Base-by-base conservation (phyloP, 1,140 invertebrate species). In the Microplitis demolitor region DNA sequence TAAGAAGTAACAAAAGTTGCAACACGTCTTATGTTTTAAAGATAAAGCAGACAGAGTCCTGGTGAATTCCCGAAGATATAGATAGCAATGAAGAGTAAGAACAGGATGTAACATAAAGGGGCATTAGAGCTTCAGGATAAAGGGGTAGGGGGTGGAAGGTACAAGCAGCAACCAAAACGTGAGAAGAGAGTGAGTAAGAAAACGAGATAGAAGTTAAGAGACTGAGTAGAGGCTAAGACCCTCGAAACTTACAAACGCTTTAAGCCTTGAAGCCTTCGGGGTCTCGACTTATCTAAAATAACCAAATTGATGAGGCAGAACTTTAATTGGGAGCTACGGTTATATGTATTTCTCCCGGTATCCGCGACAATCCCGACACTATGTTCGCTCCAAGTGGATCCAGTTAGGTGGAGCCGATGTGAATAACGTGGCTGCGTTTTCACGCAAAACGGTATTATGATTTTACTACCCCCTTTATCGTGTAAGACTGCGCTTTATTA, bases 221-320 rank as follows among this genome's bases (percentile, higher is more conserved):
- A 37, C 4, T 33, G 71, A 33, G 31, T 51, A 69, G 66, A 35
- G 39, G 61, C 34, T 67, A 69, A 64, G 60, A 60, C 66, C 66
- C 63, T 74, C 58, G 45, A 74, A 77, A 77, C 70, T 77, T 74
- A 74, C 72, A 74, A 74, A 71, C 71, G 61, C 70, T 69, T 74
- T 74, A 74, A 74, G 69, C 69, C 61, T 63, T 51, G 71, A 66
- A 66, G 66, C 37, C 45, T 39, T 24, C 9, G 24, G 39, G 58
- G 72, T 45, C 72, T 72, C 66, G 70, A 74, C 75, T 77, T 77
- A 77, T 74, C 75, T 74, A 69, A 74, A 77, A 77, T 77, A 77
- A 77, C 70, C 69, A 71, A 77, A 77, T 77, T 77, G 75, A 77
- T 77, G 75, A 73, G 75, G 75, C 71, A 60, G 73, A 77, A 77